Conservation (phyloP, 1,140 invertebrate species). For the Eriocheir sinensis region DNA sequence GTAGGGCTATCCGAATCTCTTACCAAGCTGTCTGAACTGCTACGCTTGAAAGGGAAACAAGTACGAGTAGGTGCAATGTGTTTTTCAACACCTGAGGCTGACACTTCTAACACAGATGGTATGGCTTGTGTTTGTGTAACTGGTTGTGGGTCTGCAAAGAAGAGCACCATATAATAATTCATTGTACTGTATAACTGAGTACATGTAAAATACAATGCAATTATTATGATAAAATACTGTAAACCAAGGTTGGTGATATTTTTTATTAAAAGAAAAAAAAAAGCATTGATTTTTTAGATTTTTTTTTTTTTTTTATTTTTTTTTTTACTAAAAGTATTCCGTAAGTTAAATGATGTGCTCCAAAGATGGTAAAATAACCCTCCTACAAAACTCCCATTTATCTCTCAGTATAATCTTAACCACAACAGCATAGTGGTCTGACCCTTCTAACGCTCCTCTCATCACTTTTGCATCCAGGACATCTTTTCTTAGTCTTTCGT, state of each 20-base stretch:
- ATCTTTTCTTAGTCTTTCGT: no score
- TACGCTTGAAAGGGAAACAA: constrained; percentile 9
- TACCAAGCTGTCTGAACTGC: background rate
- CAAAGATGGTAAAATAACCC: no score
- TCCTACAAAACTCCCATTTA: no score
- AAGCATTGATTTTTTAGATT: no score
- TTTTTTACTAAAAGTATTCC: no score
- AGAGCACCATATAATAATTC: background rate
- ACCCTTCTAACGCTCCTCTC: no score
- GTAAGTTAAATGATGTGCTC: no score
- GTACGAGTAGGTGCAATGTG: background rate
- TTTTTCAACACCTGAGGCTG: background rate
- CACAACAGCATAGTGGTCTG: no score
- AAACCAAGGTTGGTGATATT: background rate
- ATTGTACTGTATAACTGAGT: background rate
- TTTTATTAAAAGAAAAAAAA: background rate
- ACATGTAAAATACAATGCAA: background rate
- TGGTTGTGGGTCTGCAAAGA: background rate
- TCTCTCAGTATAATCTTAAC: no score
- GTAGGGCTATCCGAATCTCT: background rate
- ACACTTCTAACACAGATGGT: background rate
- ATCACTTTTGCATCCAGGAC: no score
- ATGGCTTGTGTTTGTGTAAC: background rate
- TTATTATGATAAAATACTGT: background rate
- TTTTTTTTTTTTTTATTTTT: no score